A percentile compares a stretch with the other conserved stretches of the same genome.
phyloP scores from a whole-genome alignment of 2,888 invertebrate genomes.

The Andrena marginata region DNA sequence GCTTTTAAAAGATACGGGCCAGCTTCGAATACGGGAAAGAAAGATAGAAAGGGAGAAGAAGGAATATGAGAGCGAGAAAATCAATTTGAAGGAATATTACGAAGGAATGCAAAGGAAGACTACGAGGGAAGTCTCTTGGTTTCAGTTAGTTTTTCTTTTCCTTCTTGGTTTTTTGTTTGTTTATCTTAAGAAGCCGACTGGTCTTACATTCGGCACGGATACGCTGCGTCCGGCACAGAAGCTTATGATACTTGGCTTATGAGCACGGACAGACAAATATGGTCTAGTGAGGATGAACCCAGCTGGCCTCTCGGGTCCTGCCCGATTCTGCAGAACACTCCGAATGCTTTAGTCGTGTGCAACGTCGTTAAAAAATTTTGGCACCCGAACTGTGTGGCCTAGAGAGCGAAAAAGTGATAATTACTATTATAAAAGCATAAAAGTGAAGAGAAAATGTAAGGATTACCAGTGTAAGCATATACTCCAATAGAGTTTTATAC shows the following conservation, averaged over 20 bases:
- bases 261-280: slow-evolving; percentile 75
- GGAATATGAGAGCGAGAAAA: slow-evolving; percentile 27
- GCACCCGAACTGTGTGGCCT: slow-evolving; percentile 84
- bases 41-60: neutral
- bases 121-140: slow-evolving; percentile 60
- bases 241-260: slow-evolving; percentile 60
- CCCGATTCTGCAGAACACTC: slow-evolving; percentile 79
- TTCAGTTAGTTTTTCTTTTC: slow-evolving; percentile 65
- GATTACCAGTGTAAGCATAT: slow-evolving; percentile 84
- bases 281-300: slow-evolving; percentile 85
- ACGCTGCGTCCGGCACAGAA: slow-evolving; percentile 60
- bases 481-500: slow-evolving; percentile 85
- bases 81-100: slow-evolving; percentile 32
- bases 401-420: slow-evolving; percentile 85
- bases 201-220: slow-evolving; percentile 71
- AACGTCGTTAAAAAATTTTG: slow-evolving; percentile 78
- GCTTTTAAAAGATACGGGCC: slow-evolving; percentile 14
- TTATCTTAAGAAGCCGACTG: slow-evolving; percentile 71
- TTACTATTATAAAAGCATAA: slow-evolving; percentile 75
- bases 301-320: slow-evolving; percentile 84
- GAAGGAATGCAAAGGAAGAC: slow-evolving; percentile 52
- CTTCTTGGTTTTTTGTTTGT: slow-evolving; percentile 49
- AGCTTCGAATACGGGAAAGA: slow-evolving; percentile 6
- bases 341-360: slow-evolving; percentile 76
- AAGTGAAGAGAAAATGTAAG: slow-evolving; percentile 71